Conservation (phyloP, 2,888 invertebrate species). For the Tinea semifulvella region DNA sequence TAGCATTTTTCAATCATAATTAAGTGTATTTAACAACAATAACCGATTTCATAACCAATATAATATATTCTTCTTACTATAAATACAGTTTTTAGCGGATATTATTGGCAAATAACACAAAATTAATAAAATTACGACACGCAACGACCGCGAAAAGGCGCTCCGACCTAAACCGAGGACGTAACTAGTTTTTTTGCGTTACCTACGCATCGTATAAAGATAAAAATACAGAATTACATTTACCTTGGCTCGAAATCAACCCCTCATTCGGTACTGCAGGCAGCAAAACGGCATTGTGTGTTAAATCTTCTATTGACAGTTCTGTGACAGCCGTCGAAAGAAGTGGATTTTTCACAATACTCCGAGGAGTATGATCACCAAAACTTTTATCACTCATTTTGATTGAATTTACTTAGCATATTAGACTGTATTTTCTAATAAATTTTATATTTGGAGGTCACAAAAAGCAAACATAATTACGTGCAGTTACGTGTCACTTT, state of each 20-base stretch:
- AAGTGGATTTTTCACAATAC: constrained; percentile 71
- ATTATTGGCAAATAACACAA: no score
- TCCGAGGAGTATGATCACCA: constrained; percentile 49
- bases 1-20: no score
- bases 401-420: constrained; percentile 27
- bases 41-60: no score
- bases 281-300: constrained; percentile 74
- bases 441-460: constrained; percentile 60
- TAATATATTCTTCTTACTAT: no score
- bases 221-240: constrained; percentile 38
- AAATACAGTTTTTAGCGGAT: no score
- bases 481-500: constrained; percentile 63
- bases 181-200: constrained; percentile 23
- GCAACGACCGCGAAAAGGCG: no score
- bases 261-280: constrained; percentile 65
- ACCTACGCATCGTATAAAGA: constrained; percentile 12
- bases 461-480: constrained; percentile 58
- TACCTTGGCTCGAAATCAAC: constrained; percentile 47
- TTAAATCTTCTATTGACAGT: constrained; percentile 76
- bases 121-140: no score
- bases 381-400: constrained; percentile 60
- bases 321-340: constrained; percentile 78
- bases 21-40: no score
- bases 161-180: constrained; percentile 30
- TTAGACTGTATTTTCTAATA: constrained; percentile 40